Base-by-base conservation (phyloP, 2,113 vertebrate genomes). In the Strix aluco region DNA sequence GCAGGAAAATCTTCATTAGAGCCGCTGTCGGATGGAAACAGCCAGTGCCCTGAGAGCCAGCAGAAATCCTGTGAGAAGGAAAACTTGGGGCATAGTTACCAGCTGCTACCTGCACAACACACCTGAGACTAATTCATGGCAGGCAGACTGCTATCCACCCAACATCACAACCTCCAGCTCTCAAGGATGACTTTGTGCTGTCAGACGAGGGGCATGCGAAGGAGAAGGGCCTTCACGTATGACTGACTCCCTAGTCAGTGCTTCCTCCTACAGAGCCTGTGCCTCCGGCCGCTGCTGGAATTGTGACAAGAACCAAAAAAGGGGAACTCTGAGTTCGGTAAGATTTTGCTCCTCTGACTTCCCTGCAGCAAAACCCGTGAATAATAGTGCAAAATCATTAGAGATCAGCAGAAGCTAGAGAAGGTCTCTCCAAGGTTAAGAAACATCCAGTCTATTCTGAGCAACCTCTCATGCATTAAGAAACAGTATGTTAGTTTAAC, bases 151-250 rank as follows among this genome's bases (percentile, higher is more conserved):
- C 44, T 57, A 4, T 63, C 69, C 40, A 36, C 36, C 17, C 26
- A 36, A 1, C 32, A 42, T 11, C 66, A 18, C 9, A 32, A 26
- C 5, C 16, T 59, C 66, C 3, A 4, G 46, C 49, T 52, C 27
- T 69, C 27, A 15, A 36, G 51, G 42, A 36, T 17, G 18, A 58
- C 30, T 34, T 34, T 62, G 30, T 29, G 8, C 13, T 47, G n/a
- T 40, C 62, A 88, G n/a, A 67, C 5, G 18, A 55, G 15, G 18
- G 51, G 23, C 73, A n/a, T 0, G 1, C 0, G 0, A 78, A 85
- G 27, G 27, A 57, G 17, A 46, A 75, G 4, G 27, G 23, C 3
- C 2, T 75, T 63, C n/a, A 29, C 0, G 0, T 2, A 42, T 2
- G 17, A 26, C 49, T 2, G 17, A 26, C 49, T 73, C 62, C 18